A percentile compares a stretch with the other conserved stretches of the same genome.
phyloP scores from a whole-genome alignment of 2,113 vertebrate genomes.

The Elephantulus edwardii region DNA sequence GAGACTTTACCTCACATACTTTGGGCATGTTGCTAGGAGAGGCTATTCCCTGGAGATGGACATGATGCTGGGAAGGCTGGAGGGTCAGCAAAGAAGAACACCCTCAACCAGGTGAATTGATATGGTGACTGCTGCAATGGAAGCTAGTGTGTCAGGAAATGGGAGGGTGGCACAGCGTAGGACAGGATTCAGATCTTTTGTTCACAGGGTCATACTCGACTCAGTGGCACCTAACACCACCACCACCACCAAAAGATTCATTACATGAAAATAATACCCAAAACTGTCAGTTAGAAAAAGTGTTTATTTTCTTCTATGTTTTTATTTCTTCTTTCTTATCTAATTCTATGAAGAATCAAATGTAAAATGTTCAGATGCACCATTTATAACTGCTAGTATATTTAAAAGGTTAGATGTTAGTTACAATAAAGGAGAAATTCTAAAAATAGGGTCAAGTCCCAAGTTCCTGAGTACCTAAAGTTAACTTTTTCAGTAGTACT shows the following conservation, averaged over 20 bases:
- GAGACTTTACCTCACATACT: too few species aligned
- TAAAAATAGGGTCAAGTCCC: not conserved
- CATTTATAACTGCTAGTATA: not conserved
- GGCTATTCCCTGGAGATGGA: too few species aligned
- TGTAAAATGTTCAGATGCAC: not conserved
- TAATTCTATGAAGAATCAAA: not conserved
- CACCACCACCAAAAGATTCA: not conserved
- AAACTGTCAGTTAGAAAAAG: not conserved
- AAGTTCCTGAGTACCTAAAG: not conserved
- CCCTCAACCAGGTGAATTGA: too few species aligned
- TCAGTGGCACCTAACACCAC: too few species aligned
- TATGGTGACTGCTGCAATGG: too few species aligned
- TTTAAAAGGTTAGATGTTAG: not conserved
- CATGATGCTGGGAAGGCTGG: too few species aligned
- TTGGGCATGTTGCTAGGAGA: too few species aligned
- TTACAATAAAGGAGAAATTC: constrained; percentile 24
- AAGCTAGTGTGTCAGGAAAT: too few species aligned
- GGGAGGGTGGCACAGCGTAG: too few species aligned
- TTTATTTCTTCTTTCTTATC: not conserved
- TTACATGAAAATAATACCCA: not conserved
- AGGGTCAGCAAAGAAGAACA: too few species aligned
- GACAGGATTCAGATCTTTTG: too few species aligned
- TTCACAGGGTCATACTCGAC: too few species aligned
- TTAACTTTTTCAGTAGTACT: not conserved
- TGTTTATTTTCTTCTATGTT: not conserved